Percentiles rank a stretch among this genome's conserved stretches.
These are phyloP conservation scores for Aphelocoma californica DNA, from an alignment of 2,797 vertebrate genomes.

Conservation along the genomic window DNA sequence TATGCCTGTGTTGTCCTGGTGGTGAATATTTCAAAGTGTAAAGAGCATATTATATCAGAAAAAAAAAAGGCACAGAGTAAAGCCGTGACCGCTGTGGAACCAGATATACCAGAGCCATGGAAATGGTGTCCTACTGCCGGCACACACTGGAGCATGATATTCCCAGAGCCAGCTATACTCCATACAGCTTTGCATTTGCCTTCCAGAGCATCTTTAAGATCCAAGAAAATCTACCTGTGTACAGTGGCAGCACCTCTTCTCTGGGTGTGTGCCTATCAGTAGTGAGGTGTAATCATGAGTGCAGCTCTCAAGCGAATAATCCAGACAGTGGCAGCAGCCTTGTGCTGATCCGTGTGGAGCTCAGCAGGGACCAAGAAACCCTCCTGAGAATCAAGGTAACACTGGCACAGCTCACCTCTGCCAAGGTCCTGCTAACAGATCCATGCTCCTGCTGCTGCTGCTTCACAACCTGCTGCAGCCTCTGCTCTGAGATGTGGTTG, in stretches of 20 bases:
- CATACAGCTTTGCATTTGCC: background rate
- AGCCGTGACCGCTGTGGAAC: rapidly evolving
- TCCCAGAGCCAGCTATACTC: background rate
- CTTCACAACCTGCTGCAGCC: background rate
- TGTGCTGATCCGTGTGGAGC: rapidly evolving
- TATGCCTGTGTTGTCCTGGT: background rate
- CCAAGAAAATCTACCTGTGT: rapidly evolving
- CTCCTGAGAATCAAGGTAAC: background rate
- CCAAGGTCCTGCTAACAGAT: background rate
- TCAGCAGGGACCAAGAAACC: rapidly evolving
- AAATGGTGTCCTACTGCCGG: background rate
- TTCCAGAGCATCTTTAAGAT: background rate
- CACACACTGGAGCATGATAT: background rate
- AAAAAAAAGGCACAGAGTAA: background rate
- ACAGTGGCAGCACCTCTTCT: background rate
- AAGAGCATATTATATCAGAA: background rate
- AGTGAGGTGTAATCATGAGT: background rate
- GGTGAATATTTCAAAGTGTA: background rate
- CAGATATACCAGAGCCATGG: background rate
- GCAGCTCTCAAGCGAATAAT: rapidly evolving
- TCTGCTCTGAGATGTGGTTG: background rate
- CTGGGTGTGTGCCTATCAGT: rapidly evolving
- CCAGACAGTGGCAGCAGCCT: background rate
- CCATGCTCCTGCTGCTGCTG: rapidly evolving
- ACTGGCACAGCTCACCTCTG: rapidly evolving